Conservation (phyloP, 2,113 vertebrate genomes). For the Beaufortia kweichowensis region DNA sequence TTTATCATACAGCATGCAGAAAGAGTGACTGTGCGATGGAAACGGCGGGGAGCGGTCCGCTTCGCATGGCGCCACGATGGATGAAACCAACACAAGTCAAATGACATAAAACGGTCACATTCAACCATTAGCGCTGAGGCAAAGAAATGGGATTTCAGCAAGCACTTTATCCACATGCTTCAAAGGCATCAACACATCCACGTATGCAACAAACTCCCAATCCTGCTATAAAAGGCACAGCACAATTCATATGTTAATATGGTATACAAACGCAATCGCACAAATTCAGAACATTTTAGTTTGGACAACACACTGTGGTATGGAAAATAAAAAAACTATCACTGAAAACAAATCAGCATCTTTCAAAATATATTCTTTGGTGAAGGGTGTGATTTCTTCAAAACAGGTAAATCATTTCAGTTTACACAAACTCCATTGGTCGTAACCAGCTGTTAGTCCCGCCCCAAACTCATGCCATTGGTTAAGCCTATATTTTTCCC, state of each 20-base stretch:
- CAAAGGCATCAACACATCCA: constrained; percentile 22
- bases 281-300: background rate
- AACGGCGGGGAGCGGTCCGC: background rate
- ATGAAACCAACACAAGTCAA: constrained; percentile 11
- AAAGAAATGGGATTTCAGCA: constrained; percentile 33
- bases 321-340: too few relatives aligned
- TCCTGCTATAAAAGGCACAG: constrained; percentile 44
- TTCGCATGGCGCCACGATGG: background rate
- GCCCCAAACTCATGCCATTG: too few relatives aligned
- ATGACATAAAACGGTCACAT: constrained; percentile 6
- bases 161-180: constrained; percentile 46
- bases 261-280: constrained; percentile 1
- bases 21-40: constrained; percentile 25
- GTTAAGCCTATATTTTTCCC: too few relatives aligned
- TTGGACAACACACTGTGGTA: background rate
- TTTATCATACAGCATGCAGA: constrained; percentile 55
- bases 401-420: too few relatives aligned
- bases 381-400: too few relatives aligned
- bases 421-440: too few relatives aligned
- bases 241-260: constrained; percentile 29
- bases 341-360: too few relatives aligned
- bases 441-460: too few relatives aligned
- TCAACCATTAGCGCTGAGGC: constrained; percentile 27
- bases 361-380: too few relatives aligned
- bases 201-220: constrained; percentile 14